phyloP scores from a whole-genome alignment of 2,113 vertebrate species.

The Vimba vimba region DNA sequence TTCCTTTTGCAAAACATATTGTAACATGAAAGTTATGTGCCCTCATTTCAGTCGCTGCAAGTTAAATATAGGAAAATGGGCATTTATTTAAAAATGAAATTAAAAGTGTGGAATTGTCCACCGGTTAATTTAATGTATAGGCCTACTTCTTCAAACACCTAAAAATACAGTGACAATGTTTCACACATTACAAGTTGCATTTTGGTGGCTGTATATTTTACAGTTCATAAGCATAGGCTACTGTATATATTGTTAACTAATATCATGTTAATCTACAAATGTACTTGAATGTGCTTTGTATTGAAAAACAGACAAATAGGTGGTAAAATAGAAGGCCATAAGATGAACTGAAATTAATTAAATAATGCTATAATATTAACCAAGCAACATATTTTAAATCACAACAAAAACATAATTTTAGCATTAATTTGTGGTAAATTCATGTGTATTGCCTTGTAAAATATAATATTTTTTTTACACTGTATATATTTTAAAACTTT shows the following conservation, averaged over 20 bases:
- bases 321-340: neutral
- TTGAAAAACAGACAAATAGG: neutral
- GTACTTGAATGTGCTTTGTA: neutral
- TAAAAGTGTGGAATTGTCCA: neutral
- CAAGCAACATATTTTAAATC: neutral
- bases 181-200: neutral
- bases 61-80: neutral
- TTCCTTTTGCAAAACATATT: slow-evolving; percentile 6
- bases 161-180: neutral
- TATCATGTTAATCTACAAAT: neutral
- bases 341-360: neutral
- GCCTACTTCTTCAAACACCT: neutral
- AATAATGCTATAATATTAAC: neutral
- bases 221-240: neutral
- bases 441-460: neutral
- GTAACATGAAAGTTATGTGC: neutral
- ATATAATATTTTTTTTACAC: neutral
- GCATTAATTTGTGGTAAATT: neutral
- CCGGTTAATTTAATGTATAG: neutral
- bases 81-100: too few relatives aligned
- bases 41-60: neutral
- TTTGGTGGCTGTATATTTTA: neutral
- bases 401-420: slow-evolving; percentile 2
- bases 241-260: neutral
- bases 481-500: neutral